Evolutionary conservation across 2,797 vertebrate species (phyloP).

Genomic region (Hylomyscus alleni): DNA sequence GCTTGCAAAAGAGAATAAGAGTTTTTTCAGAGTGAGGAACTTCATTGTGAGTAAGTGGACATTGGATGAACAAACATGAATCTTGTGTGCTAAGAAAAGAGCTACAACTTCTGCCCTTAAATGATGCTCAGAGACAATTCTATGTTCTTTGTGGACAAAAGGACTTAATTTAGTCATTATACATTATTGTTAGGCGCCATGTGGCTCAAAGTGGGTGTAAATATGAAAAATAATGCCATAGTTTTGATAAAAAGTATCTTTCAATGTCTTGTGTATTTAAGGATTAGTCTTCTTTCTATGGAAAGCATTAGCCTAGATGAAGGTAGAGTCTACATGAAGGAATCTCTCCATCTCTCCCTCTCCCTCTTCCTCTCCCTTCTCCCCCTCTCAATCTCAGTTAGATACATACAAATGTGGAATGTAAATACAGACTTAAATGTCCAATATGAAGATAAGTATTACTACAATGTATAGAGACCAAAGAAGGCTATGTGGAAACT

Average conservation of each 20-base stretch:
- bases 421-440: neutral
- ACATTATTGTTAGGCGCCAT: neutral
- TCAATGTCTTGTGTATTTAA: neutral
- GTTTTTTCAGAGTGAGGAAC: neutral
- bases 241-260: neutral
- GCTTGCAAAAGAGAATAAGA: neutral
- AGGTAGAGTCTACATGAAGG: neutral
- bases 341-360: neutral
- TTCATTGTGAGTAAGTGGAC: neutral
- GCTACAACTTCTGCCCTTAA: neutral
- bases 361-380: too few species aligned
- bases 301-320: neutral
- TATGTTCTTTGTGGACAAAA: neutral
- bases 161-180: neutral
- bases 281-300: neutral
- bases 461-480: neutral
- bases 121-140: neutral
- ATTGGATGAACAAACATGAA: neutral
- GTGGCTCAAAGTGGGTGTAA: too few species aligned
- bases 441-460: rapidly evolving
- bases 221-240: neutral
- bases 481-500: neutral
- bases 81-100: neutral
- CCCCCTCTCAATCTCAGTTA: neutral
- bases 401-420: neutral